These are phyloP conservation scores for Coremacera marginata DNA, from an alignment of 2,888 invertebrate genomes.

Conservation along the genomic window DNA sequence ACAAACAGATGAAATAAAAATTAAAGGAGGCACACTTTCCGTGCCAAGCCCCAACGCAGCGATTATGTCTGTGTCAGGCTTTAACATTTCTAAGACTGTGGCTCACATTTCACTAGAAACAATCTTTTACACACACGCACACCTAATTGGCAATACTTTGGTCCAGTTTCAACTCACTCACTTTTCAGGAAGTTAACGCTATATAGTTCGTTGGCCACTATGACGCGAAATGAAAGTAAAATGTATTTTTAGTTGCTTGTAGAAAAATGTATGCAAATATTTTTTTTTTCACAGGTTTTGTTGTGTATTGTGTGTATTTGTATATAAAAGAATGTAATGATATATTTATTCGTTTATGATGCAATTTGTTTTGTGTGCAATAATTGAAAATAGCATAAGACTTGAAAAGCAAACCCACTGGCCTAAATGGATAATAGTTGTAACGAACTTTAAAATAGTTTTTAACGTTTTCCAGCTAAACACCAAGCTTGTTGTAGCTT, in stretches of 20 bases:
- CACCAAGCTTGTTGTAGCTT: too few species aligned
- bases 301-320: not conserved
- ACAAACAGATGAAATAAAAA: not conserved
- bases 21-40: not conserved
- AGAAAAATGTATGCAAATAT: constrained; percentile 29
- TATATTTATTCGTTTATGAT: not conserved
- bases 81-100: not conserved
- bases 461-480: too few species aligned
- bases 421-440: too few species aligned
- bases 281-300: not conserved
- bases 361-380: not conserved
- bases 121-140: not conserved
- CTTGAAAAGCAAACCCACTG: too few species aligned
- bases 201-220: not conserved
- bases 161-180: constrained; percentile 53
- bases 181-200: constrained; percentile 55
- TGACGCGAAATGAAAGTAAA: constrained; percentile 31
- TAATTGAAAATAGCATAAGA: too few species aligned
- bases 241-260: constrained; percentile 1
- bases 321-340: too few species aligned
- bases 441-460: too few species aligned
- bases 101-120: constrained; percentile 13
- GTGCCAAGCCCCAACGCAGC: not conserved
- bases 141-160: constrained; percentile 1
- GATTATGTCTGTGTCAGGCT: not conserved